These are phyloP conservation scores for Drosophila recens DNA, from an alignment of 2,888 invertebrate genomes.

Conservation along the genomic window DNA sequence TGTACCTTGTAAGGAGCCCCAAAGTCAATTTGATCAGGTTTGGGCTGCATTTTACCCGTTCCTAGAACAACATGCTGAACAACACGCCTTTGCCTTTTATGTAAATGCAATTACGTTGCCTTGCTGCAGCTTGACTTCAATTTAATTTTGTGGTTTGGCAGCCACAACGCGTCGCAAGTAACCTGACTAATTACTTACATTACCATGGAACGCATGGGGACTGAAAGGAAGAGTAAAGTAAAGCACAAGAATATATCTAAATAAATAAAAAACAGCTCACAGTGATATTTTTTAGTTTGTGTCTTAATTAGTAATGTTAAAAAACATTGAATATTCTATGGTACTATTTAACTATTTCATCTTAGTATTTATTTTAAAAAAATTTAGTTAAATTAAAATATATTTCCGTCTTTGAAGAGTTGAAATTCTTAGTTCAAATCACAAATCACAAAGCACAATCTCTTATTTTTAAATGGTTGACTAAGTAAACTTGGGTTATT, in stretches of 20 bases:
- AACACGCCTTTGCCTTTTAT: neutral
- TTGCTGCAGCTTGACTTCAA: neutral
- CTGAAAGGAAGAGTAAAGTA: neutral
- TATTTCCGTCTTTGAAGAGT: too few relatives aligned
- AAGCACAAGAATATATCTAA: neutral
- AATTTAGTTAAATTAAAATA: too few relatives aligned
- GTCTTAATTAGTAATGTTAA: too few relatives aligned
- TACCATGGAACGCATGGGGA: neutral
- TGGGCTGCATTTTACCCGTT: neutral
- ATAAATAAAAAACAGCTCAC: too few relatives aligned
- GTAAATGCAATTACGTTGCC: neutral
- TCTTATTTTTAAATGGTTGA: too few relatives aligned
- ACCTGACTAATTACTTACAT: neutral
- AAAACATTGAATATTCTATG: too few relatives aligned
- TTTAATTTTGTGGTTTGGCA: slow-evolving; percentile 3
- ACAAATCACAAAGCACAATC: too few relatives aligned
- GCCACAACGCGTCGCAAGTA: neutral
- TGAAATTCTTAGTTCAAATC: too few relatives aligned
- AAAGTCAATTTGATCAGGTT: slow-evolving; percentile 10
- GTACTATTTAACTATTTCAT: too few relatives aligned
- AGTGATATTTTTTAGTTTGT: too few relatives aligned
- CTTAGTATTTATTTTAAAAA: too few relatives aligned
- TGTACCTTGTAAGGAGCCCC: neutral
- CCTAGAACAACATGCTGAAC: neutral
- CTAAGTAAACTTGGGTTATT: too few relatives aligned